Evolutionary conservation across 2,888 invertebrate genomes (phyloP).

Genomic region (Synanthedon andrenaeformis): DNA sequence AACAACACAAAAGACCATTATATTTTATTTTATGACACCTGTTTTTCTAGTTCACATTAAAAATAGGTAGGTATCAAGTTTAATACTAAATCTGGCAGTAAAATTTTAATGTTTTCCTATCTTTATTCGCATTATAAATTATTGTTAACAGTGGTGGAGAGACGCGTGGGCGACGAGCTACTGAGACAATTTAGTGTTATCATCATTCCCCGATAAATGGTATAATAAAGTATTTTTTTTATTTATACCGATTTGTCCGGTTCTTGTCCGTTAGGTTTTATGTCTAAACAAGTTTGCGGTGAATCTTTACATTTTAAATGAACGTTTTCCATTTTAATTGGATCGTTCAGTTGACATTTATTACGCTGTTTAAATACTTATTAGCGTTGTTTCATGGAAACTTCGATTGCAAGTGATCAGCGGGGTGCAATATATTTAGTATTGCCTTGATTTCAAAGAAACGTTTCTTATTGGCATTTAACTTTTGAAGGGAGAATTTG

Average conservation of each 20-base stretch:
- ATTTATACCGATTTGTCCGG: conserved; percentile 3
- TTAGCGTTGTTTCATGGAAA: conserved; percentile 3
- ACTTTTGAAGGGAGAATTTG: no score
- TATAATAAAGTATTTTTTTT: conserved; percentile 9
- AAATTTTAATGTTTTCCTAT: no score
- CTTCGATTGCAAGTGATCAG: conserved; percentile 3
- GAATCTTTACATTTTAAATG: conserved; percentile 8
- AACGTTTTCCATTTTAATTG: conserved; percentile 26
- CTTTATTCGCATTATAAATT: background rate
- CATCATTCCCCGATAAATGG: conserved; percentile 8
- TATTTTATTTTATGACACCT: no score
- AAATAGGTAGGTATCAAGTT: no score
- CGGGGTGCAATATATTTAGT: conserved; percentile 7
- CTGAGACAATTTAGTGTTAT: conserved; percentile 8
- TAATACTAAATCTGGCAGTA: no score
- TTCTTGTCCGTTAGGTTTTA: conserved; percentile 9
- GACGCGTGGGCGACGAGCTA: conserved; percentile 6
- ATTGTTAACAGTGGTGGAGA: conserved; percentile 3
- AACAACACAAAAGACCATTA: no score
- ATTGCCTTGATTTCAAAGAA: background rate
- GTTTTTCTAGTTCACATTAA: no score
- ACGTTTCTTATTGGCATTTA: no score
- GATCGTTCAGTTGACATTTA: conserved; percentile 10
- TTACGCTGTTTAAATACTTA: conserved; percentile 7
- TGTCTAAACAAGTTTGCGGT: conserved; percentile 3